Percentiles rank a stretch among this genome's conserved stretches.
Conservation (phyloP, 2,797 vertebrate genomes). For the Denticeps clupeoides region DNA sequence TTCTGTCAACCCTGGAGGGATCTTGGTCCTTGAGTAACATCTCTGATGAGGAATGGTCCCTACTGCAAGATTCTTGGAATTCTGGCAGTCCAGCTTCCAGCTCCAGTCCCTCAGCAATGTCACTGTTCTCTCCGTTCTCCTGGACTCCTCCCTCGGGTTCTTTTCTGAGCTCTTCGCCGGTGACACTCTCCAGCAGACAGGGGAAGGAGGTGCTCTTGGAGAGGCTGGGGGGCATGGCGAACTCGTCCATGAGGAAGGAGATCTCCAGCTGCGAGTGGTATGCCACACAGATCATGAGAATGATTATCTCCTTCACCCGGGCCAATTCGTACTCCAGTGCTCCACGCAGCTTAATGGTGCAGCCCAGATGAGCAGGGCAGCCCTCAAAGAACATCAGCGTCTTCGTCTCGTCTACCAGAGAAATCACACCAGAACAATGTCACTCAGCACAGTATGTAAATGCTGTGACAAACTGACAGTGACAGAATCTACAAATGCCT, state of each 20-base stretch:
- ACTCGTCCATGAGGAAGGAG: constrained; percentile 99
- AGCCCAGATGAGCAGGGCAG: constrained; percentile 82
- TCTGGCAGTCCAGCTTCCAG: constrained; percentile 42
- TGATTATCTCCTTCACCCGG: constrained; percentile 89
- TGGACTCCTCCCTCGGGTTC: constrained; percentile 25
- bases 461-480: not conserved
- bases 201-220: constrained; percentile 72
- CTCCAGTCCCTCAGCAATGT: constrained; percentile 44
- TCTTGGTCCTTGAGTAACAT: constrained; percentile 30
- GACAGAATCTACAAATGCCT: not conserved
- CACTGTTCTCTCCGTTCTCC: constrained; percentile 33
- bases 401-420: constrained; percentile 82
- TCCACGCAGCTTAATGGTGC: constrained; percentile 89
- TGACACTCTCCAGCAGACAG: constrained; percentile 65
- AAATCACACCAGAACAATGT: not conserved
- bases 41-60: constrained; percentile 43
- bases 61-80: constrained; percentile 43
- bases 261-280: constrained; percentile 98
- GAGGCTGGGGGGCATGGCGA: constrained; percentile 90
- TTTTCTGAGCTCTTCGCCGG: constrained; percentile 42
- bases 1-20: constrained; percentile 18
- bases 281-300: constrained; percentile 92
- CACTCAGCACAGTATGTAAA: not conserved
- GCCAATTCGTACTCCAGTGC: constrained; percentile 87
- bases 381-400: constrained; percentile 97